Base-by-base conservation (phyloP, 1,140 invertebrate species). In the Agraylea sexmaculata region DNA sequence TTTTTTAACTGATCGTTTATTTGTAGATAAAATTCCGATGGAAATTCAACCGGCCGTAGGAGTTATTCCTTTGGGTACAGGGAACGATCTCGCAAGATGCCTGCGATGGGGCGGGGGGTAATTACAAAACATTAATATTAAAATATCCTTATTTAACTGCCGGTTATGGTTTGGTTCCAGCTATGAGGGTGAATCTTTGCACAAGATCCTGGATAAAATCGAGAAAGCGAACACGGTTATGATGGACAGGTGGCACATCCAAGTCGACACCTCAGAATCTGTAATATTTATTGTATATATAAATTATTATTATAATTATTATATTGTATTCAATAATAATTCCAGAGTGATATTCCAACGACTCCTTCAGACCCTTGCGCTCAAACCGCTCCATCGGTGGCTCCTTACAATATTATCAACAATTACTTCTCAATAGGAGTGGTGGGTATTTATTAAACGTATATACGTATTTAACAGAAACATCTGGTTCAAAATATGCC, bases 401-500 rank as follows among this genome's bases (percentile, higher is more conserved):
- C 94, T 48, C 92, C 92, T 0, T 93, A 92, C 62, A 94, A 89
- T 54, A 95, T 96, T 46, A 93, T 96, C 59, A 96, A 96, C 63
- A 96, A 96, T 64, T 96, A 96, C 62, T 96, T 96, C 65, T 93
- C 89, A 13, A 83, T 96, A 48, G 92, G 92, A 28, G 92, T 96
- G 52, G 87, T 87, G 58, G 79, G 80, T 75, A 53, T 29, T 7
- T 33, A 32, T 43, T 18, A 43, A 21, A 22, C 11, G 18, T n/a
- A 37, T 40, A 35, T 17, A 21, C 21, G 35, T 27, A 15, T 46
- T 28, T 2, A 16, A n/a, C 20, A 4, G 1, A 13, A 39, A 32
- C 11, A 25, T 20, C 12, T 38, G n/a, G 27, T 35, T 36, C n/a
- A n/a, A n/a, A n/a, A n/a, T n/a, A n/a, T n/a, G n/a, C n/a, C n/a